A percentile compares a stretch with the other conserved stretches of the same genome.
Conservation (phyloP, 2,797 vertebrate genomes). For the Okamejei kenojei region DNA sequence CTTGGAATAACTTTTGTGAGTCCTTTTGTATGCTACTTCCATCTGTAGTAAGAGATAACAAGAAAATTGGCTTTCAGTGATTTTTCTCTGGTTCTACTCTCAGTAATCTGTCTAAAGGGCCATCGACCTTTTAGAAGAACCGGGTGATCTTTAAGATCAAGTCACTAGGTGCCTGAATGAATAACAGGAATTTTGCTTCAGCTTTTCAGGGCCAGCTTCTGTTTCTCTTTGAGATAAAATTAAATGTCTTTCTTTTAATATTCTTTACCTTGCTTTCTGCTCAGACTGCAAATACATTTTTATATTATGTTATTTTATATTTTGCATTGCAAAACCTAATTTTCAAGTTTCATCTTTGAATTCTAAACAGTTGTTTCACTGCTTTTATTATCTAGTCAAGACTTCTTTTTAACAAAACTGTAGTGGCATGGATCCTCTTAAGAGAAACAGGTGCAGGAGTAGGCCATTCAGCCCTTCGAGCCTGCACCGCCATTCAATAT, state of each 20-base stretch:
- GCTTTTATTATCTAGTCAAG: not conserved
- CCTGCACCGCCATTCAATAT: too few species aligned
- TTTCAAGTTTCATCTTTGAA: not conserved
- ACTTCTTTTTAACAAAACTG: not conserved
- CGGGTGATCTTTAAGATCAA: not conserved
- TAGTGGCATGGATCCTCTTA: not conserved
- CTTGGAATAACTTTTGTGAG: not conserved
- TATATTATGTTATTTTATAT: not conserved
- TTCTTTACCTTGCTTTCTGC: not conserved
- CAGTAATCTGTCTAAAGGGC: not conserved
- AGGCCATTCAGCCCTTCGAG: too few species aligned
- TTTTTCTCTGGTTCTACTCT: not conserved
- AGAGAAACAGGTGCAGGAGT: too few species aligned
- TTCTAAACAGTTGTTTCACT: not conserved
- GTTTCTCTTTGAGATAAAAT: not conserved
- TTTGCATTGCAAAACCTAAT: not conserved
- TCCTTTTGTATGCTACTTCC: not conserved
- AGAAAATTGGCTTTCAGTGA: not conserved
- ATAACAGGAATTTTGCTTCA: not conserved
- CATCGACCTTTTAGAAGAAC: not conserved
- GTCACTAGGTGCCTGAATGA: not conserved
- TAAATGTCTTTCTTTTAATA: not conserved
- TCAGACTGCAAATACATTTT: not conserved
- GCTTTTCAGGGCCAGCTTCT: not conserved
- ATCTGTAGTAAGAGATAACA: not conserved